Evolutionary conservation across 2,113 vertebrate genomes (phyloP).

Genomic region (Apaloderma vittatum): DNA sequence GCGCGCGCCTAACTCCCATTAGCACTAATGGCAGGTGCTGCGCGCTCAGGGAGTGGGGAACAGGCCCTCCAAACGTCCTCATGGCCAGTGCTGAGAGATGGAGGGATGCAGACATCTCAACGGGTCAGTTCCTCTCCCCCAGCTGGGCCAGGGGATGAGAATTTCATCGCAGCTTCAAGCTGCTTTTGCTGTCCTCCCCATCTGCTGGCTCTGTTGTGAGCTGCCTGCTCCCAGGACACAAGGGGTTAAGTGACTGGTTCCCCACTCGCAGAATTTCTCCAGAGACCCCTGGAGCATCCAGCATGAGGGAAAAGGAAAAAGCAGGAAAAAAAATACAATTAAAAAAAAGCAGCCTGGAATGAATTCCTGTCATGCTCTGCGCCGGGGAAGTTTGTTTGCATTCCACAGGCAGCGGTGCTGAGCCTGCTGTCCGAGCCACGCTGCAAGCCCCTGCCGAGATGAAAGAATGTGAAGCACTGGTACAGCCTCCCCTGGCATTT

Average conservation of each 20-base stretch:
- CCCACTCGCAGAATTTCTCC: neutral
- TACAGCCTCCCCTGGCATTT: conserved; percentile 65
- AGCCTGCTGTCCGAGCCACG: conserved; percentile 63
- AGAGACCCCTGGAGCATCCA: neutral
- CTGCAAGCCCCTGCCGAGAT: conserved; percentile 72
- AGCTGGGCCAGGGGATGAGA: neutral
- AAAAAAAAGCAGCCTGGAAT: neutral
- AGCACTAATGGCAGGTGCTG: neutral
- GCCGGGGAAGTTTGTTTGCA: conserved; percentile 35
- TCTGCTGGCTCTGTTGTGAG: neutral
- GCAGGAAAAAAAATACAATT: neutral
- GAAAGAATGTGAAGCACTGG: conserved; percentile 54
- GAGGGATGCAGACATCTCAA: neutral
- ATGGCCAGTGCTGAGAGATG: neutral
- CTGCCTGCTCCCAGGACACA: neutral
- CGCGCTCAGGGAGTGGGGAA: neutral
- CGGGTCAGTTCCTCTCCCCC: neutral
- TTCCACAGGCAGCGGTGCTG: conserved; percentile 44
- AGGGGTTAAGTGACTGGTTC: neutral
- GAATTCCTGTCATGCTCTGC: conserved; percentile 62
- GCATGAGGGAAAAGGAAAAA: neutral
- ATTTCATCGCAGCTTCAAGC: neutral
- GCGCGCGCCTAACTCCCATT: neutral
- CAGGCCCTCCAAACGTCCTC: neutral
- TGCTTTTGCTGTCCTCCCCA: neutral